phyloP scores from a whole-genome alignment of 2,113 vertebrate genomes.

The Pelvicachromis taeniatus region DNA sequence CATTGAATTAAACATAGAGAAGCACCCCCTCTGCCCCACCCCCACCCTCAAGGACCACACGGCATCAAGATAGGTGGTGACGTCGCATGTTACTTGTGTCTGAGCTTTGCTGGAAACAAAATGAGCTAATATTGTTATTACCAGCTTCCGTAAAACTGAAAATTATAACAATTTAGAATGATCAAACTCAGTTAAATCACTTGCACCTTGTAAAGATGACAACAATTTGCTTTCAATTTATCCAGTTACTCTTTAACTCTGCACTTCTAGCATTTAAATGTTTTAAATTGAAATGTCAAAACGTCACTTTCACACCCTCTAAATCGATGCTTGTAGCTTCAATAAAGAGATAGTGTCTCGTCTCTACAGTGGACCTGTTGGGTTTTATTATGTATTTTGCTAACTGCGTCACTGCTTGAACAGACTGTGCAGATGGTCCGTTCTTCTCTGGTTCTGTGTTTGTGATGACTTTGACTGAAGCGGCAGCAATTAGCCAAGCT shows the following conservation, averaged over 20 bases:
- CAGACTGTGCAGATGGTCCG: background rate
- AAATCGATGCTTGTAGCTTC: background rate
- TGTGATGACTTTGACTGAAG: conserved; percentile 8
- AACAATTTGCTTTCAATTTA: background rate
- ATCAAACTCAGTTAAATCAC: background rate
- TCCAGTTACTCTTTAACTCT: background rate
- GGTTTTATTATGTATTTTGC: background rate
- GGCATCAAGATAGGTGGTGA: background rate
- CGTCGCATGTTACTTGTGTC: background rate
- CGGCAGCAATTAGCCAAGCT: background rate
- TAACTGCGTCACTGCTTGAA: background rate
- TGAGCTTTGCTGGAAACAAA: background rate
- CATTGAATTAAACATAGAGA: conserved; percentile 39
- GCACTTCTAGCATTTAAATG: background rate
- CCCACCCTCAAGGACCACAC: background rate
- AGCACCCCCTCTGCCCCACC: background rate
- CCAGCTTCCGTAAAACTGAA: background rate
- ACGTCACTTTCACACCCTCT: background rate
- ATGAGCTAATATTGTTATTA: background rate
- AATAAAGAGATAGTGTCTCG: background rate
- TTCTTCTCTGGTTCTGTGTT: background rate
- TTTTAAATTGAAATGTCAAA: background rate
- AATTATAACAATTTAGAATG: background rate
- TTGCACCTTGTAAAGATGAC: background rate
- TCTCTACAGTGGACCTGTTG: background rate